Evolutionary conservation across 2,113 vertebrate species (phyloP).

Genomic region (Columba livia): DNA sequence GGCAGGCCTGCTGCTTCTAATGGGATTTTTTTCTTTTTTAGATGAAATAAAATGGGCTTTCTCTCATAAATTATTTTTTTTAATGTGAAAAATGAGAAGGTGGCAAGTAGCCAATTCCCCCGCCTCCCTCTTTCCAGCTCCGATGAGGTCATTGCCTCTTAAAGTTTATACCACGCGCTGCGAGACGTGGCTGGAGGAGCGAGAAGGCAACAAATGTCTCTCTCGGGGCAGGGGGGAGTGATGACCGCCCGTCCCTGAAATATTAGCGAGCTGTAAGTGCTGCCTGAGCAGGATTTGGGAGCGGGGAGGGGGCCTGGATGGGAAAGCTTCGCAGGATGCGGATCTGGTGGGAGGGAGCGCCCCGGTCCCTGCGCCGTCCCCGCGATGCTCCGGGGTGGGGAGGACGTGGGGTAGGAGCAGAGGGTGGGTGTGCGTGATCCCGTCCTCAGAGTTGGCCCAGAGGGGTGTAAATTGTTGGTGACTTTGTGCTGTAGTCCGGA

Average conservation of each 20-base stretch:
- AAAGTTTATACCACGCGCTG: conserved; percentile 39
- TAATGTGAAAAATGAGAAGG: conserved; percentile 57
- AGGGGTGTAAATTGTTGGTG: not conserved
- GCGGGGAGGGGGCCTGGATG: not conserved
- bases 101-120: conserved; percentile 48
- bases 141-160: conserved; percentile 67
- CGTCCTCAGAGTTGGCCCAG: not conserved
- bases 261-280: not conserved
- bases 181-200: conserved; percentile 36
- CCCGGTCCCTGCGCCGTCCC: not conserved
- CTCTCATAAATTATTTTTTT: conserved; percentile 35
- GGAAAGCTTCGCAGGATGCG: fast-evolving
- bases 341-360: fast-evolving
- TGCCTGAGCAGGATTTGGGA: not conserved
- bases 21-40: not conserved
- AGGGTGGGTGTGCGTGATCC: not conserved
- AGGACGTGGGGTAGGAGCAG: fast-evolving
- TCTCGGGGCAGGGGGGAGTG: not conserved
- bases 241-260: not conserved
- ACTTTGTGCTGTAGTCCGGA: not conserved
- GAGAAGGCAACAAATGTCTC: not conserved
- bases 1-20: not conserved
- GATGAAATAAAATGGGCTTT: conserved; percentile 20
- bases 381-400: not conserved
- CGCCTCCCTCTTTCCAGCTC: conserved; percentile 32